Base-by-base conservation (phyloP, 2,888 invertebrate genomes). In the Drosophila nr. perissopoda region DNA sequence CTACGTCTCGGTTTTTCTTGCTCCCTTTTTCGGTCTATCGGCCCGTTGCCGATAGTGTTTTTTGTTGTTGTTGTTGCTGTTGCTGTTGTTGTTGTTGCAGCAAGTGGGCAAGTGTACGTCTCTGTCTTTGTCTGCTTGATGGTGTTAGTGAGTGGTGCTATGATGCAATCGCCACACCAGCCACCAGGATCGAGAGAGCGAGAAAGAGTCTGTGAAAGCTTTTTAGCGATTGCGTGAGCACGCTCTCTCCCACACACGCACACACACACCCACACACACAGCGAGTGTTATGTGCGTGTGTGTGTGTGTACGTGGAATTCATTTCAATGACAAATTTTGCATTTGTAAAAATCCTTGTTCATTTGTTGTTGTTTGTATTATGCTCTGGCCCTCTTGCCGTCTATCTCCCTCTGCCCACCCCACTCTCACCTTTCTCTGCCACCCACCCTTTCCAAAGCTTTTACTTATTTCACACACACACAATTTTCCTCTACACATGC, bases 21-120 rank as follows among this genome's bases (percentile, higher is more conserved):
- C 87, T 90, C 87, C 87, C 87, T 87, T 87, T 87, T 87, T 87
- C 87, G 87, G 86, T 87, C 84, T 86, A 83, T 61, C 76, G 73
- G 61, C 13, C 38, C 68, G 45, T 48, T 48, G 63, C 67, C 65
- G 54, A 34, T 62, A 42, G 29, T 69, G 27, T 8, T 53, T 33
- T 36, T 71, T 48, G 42, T 27, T 40, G 49, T 49, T 21, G 33
- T 36, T 54, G 65, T 38, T 52, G 31, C 31, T 42, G 53, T 16
- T 48, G 49, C 38, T 42, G 48, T 33, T 53, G 59, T 18, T 60
- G 60, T 38, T 61, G 36, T 36, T 42, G 53, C 71, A 79, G 85
- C 86, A 82, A 88, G 83, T 87, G 90, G 86, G 75, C 75, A 82
- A 38, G 52, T 72, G 56, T 63, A 38, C 58, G 60, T 49, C 53